Evolutionary conservation across 2,888 invertebrate genomes (phyloP).

Genomic region (Phengaris alcon): DNA sequence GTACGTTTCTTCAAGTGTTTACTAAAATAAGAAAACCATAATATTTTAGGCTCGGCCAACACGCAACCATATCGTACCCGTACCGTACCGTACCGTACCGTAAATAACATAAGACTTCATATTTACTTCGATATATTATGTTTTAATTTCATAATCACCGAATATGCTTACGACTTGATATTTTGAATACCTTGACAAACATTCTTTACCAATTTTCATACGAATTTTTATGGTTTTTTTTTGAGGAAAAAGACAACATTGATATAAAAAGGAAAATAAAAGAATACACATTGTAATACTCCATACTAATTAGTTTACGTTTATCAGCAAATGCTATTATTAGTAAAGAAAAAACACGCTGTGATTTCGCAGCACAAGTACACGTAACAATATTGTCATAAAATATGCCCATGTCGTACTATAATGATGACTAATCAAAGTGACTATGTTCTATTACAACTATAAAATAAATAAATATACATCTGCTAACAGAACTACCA

Average conservation of each 20-base stretch:
- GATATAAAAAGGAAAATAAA: too few relatives aligned
- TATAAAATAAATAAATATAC: slow-evolving; percentile 59
- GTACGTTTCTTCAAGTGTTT: neutral
- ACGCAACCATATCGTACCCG: neutral
- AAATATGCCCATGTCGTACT: slow-evolving; percentile 44
- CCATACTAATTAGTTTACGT: neutral
- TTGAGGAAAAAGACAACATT: too few relatives aligned
- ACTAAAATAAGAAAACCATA: neutral
- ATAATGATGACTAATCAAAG: slow-evolving; percentile 72
- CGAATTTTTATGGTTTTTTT: too few relatives aligned
- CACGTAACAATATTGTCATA: slow-evolving; percentile 2
- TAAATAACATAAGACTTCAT: too few relatives aligned
- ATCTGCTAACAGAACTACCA: slow-evolving; percentile 47
- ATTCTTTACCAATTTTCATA: too few relatives aligned
- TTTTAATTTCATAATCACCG: too few relatives aligned
- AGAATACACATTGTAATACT: neutral
- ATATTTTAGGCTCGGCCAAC: neutral
- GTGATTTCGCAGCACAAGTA: neutral
- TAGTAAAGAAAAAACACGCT: neutral
- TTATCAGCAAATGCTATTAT: neutral
- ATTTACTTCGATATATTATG: too few relatives aligned
- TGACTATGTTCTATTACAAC: slow-evolving; percentile 64
- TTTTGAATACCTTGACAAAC: too few relatives aligned
- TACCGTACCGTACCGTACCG: too few relatives aligned
- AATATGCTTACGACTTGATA: too few relatives aligned